Percentiles rank a stretch among this genome's conserved stretches.
phyloP scores from a whole-genome alignment of 2,797 vertebrate species.

The Glyptemys insculpta region DNA sequence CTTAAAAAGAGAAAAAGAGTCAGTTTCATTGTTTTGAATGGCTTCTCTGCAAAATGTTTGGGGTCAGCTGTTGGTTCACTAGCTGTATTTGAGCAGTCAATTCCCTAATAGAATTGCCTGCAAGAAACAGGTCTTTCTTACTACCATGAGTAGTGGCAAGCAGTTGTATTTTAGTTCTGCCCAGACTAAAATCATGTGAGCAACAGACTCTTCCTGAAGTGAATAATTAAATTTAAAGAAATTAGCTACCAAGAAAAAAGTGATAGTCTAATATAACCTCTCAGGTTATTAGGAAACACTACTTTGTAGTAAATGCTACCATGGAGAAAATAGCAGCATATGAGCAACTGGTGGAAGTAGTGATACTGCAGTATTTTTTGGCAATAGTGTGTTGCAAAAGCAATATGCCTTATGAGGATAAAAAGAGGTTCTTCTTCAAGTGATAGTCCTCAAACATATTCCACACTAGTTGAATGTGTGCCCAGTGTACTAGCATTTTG shows the following conservation, averaged over 20 bases:
- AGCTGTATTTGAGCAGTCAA: background rate
- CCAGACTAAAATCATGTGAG: background rate
- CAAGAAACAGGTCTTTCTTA: background rate
- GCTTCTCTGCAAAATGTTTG: background rate
- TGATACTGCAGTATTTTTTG: background rate
- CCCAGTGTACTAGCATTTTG: background rate
- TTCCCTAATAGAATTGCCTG: background rate
- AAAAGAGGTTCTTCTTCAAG: background rate
- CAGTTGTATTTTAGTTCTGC: background rate
- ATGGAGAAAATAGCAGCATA: background rate
- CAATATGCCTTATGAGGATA: background rate
- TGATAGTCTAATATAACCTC: background rate
- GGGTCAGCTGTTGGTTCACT: background rate
- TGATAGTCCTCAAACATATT: background rate
- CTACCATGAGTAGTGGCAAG: background rate
- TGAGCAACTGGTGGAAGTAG: background rate
- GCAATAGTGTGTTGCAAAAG: background rate
- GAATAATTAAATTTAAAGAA: background rate
- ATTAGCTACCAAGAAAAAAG: background rate
- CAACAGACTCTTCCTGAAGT: background rate
- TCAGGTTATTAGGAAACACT: background rate
- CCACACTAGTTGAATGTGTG: background rate
- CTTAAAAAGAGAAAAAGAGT: conserved; percentile 3
- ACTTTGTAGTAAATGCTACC: background rate
- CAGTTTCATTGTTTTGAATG: background rate